Evolutionary conservation across 1,140 invertebrate genomes (phyloP), one percentile per base, ranked within the genome.

Genomic region (Musca vetustissima): DNA sequence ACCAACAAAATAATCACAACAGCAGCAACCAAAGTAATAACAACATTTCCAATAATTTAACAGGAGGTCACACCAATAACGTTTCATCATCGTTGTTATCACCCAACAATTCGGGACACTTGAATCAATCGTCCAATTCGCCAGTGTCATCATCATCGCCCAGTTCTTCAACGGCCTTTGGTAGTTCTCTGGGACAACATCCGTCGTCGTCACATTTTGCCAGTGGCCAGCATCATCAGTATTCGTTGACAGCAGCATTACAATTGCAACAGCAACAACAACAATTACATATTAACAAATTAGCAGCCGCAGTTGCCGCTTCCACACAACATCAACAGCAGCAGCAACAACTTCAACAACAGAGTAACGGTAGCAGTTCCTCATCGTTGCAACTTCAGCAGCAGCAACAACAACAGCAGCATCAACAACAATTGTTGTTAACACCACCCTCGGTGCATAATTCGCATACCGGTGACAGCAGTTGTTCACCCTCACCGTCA

Each of bases 361-460:
- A 70, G 55, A 43, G 43, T 49, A 52, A 52, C 48, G 50, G 64
- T 28, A 28, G 24, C 25, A 66, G 25, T 32, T 52, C 48, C 8
- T 64, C 67, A 1, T 24, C 17, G 47, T 28, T 47, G 17, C 9
- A n/a, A 4, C 13, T 75, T 76, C 75, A 73, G 73, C 36, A 43
- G 88, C 91, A 74, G 84, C 88, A 84, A 85, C 87, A 75, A 86
- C 85, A 78, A 84, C 87, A 78, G 86, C 86, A 73, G 85, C 83
- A 53, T n/a, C 69, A 70, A 64, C 78, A 80, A 64, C 78, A 80
- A 65, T 68, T 80, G 66, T 67, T 80, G 69, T 71, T 80, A n/a
- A 80, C 78, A 53, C 78, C 78, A 6, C 78, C 78, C n/a, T 80
- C 78, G 25, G 76, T 69, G 22, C 73, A 72, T 65, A 79, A 79